phyloP scores from a whole-genome alignment of 1,140 invertebrate genomes.

The Zaprionus ghesquierei region DNA sequence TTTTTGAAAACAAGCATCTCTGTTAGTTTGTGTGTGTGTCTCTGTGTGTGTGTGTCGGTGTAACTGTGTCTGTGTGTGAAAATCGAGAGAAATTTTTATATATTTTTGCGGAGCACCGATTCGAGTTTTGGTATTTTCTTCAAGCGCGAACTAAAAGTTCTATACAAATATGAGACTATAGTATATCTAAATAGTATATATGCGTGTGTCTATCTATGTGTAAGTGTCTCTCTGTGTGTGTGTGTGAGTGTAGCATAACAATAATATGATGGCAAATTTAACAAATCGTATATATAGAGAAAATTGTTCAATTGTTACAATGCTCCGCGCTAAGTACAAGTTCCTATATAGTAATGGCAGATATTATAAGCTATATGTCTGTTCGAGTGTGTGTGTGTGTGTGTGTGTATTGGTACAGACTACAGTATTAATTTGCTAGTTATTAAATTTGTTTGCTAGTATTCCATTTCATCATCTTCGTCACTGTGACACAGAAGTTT shows the following conservation, averaged over 20 bases:
- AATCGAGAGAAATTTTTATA: constrained; percentile 38
- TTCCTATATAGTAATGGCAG: constrained; percentile 61
- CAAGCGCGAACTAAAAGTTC: constrained; percentile 34
- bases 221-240: neutral
- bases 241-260: constrained; percentile 46
- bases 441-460: constrained; percentile 73
- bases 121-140: neutral
- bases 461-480: constrained; percentile 83
- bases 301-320: constrained; percentile 45
- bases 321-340: constrained; percentile 53
- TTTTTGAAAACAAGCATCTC: constrained; percentile 74
- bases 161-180: constrained; percentile 24
- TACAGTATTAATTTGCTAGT: constrained; percentile 70
- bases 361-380: constrained; percentile 64
- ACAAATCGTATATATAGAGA: constrained; percentile 42
- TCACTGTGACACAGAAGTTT: constrained; percentile 83
- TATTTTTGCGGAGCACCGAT: constrained; percentile 44
- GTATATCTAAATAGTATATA: neutral
- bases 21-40: constrained; percentile 13
- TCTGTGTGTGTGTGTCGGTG: neutral
- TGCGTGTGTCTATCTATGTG: neutral
- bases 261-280: constrained; percentile 44
- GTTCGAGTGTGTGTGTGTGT: constrained; percentile 23
- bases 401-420: constrained; percentile 56
- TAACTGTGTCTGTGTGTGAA: neutral